Base-by-base conservation (phyloP, 2,888 invertebrate species). In the Malthinus flaveolus region DNA sequence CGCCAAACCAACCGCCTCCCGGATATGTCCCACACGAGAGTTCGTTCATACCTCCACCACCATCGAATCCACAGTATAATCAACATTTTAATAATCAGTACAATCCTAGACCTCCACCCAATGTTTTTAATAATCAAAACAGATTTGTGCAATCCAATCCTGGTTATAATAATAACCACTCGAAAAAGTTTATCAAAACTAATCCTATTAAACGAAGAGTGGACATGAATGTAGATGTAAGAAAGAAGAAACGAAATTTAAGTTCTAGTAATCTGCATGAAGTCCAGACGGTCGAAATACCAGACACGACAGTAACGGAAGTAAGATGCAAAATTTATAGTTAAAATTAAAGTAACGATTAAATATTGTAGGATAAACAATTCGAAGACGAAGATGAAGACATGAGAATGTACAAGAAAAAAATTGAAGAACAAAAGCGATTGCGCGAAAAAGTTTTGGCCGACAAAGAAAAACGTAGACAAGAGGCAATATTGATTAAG, bases 361-460 rank as follows among this genome's bases (percentile, higher is more conserved):
- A 5, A 1, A 15, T 31, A 7, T 59, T 32, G 31, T 44, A 63
- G 63, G 63, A 58, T 6, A 63, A 44, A 60, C 33, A 13, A 23
- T 59, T 77, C 73, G 73, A 73, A 66, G 79, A 81, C 49, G 82
- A 82, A 67, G 82, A 82, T 65, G 82, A 81, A 65, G 81, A 81
- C 63, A 82, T 80, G 11, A 76, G 76, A 55, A 76, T 73, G 39
- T 82, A 81, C 66, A 75, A 81, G 49, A 65, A 75, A 56, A 75
- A 80, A 73, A 81, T 82, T 13, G 81, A 81, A 67, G 80, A 81
- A 54, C 82, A 82, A 66, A 80, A 81, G 62, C 75, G 75, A 52
- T 62, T 78, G 64, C 77, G 82, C 7, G 81, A 81, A 64, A 75
- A 80, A 42, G 33, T 51, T 0, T 34, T 32, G 23, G 44, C 32